phyloP scores from a whole-genome alignment of 2,888 invertebrate genomes.

The Acleris literana region DNA sequence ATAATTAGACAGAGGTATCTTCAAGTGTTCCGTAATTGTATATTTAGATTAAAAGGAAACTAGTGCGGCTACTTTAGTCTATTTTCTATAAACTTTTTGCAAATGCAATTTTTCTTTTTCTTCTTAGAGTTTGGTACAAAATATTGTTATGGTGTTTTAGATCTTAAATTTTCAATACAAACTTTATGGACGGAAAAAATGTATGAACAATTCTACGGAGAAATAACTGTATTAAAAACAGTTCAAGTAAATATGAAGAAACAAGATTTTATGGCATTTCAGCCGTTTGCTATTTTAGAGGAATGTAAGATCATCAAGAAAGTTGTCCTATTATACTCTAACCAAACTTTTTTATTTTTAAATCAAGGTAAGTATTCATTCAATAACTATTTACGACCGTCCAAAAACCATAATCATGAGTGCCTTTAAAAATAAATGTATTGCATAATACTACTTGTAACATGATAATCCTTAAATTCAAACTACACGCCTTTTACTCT shows the following conservation, averaged over 20 bases:
- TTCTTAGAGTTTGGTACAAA: too few relatives aligned
- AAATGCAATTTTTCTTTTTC: too few relatives aligned
- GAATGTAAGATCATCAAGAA: too few relatives aligned
- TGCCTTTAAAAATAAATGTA: constrained; percentile 31
- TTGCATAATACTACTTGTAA: constrained; percentile 1
- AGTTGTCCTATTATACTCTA: too few relatives aligned
- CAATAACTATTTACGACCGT: constrained; percentile 29
- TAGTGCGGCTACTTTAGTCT: neutral
- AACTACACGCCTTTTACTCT: neutral
- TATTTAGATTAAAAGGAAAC: constrained; percentile 15
- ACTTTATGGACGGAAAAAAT: too few relatives aligned
- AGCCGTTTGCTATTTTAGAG: too few relatives aligned
- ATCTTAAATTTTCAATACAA: too few relatives aligned
- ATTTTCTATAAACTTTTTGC: neutral
- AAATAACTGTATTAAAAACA: too few relatives aligned
- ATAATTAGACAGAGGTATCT: constrained; percentile 28
- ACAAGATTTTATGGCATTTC: too few relatives aligned
- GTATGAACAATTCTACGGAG: too few relatives aligned
- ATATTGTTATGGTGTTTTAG: too few relatives aligned
- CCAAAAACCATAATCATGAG: constrained; percentile 25
- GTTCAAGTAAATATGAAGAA: too few relatives aligned
- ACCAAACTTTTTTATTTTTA: neutral
- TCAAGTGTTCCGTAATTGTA: constrained; percentile 34
- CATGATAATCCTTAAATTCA: neutral
- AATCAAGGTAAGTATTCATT: constrained; percentile 2